Evolutionary conservation across 2,888 invertebrate genomes (phyloP), one percentile per base, ranked within the genome.

Genomic region (Phasia obesa): DNA sequence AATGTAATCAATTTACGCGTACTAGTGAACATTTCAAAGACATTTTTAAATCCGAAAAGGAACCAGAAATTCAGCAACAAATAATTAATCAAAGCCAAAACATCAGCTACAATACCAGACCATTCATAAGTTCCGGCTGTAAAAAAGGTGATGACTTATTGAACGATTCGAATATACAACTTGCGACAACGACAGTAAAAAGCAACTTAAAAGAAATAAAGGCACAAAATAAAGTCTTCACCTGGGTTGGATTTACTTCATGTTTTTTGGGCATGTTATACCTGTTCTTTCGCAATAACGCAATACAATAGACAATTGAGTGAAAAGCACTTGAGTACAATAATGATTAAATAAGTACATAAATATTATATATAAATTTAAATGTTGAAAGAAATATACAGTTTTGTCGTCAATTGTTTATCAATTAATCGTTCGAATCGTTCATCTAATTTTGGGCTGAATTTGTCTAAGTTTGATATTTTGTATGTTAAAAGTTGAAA

Each of bases 191-290:
- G n/a, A 67, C 47, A 55, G 60, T 49, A 44, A 79, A 85, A 70
- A 75, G 67, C 55, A 71, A 67, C 25, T 49, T 80, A 19, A 76
- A 80, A 77, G 64, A 77, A 57, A 73, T 73, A 70, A 85, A 84
- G 62, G 69, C 81, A 44, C 83, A 82, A 62, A 84, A 85, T 76
- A 93, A 94, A 88, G 92, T 96, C 93, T 96, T 96, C 89, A 93
- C 96, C 95, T 83, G 96, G 94, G 94, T 97, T 93, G 97, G 97
- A 92, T 94, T 97, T 91, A 96, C 96, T 90, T 96, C 96, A 91
- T 97, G 96, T 93, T 93, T 97, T 92, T 75, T 83, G 53, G 83
- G 83, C 83, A 83, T 83, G 79, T 73, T 83, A 60, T 84, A 79
- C 81, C 55, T 81, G 53, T 69, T 77, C 42, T 84, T 84, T 55